Evolutionary conservation across 2,113 vertebrate species (phyloP).

Genomic region (Pachyramphus minor): DNA sequence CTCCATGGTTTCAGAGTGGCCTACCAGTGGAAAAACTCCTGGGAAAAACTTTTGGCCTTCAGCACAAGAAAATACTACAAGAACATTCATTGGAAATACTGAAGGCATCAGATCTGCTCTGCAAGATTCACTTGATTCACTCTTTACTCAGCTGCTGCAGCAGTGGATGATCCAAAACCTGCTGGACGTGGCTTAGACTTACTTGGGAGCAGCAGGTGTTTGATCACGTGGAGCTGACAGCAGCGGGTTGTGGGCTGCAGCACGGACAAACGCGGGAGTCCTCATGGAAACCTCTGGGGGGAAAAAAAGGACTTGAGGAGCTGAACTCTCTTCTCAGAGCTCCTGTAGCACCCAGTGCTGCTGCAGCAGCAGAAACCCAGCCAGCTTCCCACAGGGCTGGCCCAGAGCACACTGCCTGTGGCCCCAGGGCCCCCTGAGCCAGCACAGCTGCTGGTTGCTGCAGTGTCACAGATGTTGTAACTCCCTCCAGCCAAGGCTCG

Average conservation of each 20-base stretch:
- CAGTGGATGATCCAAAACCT: not conserved
- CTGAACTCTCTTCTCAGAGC: not conserved
- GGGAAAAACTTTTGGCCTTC: not conserved
- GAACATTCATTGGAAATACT: accelerated
- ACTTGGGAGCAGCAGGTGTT: constrained; percentile 19
- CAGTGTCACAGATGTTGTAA: not conserved
- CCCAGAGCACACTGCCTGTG: not conserved
- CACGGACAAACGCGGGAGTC: not conserved
- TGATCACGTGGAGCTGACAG: not conserved
- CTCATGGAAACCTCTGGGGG: constrained; percentile 27
- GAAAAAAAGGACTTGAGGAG: not conserved
- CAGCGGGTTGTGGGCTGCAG: not conserved
- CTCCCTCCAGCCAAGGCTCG: not conserved
- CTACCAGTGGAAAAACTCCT: not conserved
- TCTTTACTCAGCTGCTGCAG: not conserved
- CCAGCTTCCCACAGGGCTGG: not conserved
- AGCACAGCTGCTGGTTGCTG: not conserved
- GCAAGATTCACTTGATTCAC: not conserved
- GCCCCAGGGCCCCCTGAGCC: not conserved
- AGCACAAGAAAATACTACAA: not conserved
- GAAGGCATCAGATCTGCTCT: not conserved
- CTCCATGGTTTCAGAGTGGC: not conserved
- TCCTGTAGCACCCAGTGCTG: not conserved
- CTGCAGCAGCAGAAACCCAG: not conserved
- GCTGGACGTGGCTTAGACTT: not conserved